Percentiles rank a stretch among this genome's conserved stretches.
phyloP scores from a whole-genome alignment of 1,140 invertebrate genomes.

The Cydia splendana region DNA sequence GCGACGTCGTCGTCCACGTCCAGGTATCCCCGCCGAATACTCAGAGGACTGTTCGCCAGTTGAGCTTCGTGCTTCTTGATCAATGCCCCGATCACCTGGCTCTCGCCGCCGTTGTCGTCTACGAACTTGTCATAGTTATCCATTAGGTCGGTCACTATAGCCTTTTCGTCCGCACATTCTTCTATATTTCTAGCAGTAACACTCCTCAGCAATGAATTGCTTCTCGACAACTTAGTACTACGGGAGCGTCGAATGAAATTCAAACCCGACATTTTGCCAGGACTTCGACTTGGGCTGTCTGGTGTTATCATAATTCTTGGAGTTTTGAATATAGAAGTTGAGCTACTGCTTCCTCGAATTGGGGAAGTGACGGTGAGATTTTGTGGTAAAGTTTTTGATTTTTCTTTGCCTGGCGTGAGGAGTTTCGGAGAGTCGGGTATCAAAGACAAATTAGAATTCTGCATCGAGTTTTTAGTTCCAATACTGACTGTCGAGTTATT shows the following conservation, averaged over 20 bases:
- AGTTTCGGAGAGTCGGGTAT: slow-evolving; percentile 72
- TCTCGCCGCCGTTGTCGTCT: slow-evolving; percentile 67
- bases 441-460: slow-evolving; percentile 73
- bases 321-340: slow-evolving; percentile 74
- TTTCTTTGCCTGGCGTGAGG: slow-evolving; percentile 74
- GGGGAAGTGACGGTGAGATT: slow-evolving; percentile 74
- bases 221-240: slow-evolving; percentile 85
- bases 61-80: slow-evolving; percentile 73
- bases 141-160: slow-evolving; percentile 65
- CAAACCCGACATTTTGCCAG: slow-evolving; percentile 78
- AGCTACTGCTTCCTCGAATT: slow-evolving; percentile 70
- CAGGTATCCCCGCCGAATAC: slow-evolving; percentile 78
- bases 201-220: slow-evolving; percentile 81
- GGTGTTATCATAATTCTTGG: slow-evolving; percentile 72
- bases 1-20: slow-evolving; percentile 82
- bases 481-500: slow-evolving; percentile 67
- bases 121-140: slow-evolving; percentile 73
- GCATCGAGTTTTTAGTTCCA: slow-evolving; percentile 58
- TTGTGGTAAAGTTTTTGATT: slow-evolving; percentile 81
- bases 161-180: slow-evolving; percentile 63
- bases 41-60: slow-evolving; percentile 73
- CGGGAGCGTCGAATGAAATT: slow-evolving; percentile 85
- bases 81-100: slow-evolving; percentile 69
- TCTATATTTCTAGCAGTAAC: slow-evolving; percentile 71
- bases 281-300: slow-evolving; percentile 73